Base-by-base conservation (phyloP, 1,140 invertebrate genomes). In the Heliothis virescens region DNA sequence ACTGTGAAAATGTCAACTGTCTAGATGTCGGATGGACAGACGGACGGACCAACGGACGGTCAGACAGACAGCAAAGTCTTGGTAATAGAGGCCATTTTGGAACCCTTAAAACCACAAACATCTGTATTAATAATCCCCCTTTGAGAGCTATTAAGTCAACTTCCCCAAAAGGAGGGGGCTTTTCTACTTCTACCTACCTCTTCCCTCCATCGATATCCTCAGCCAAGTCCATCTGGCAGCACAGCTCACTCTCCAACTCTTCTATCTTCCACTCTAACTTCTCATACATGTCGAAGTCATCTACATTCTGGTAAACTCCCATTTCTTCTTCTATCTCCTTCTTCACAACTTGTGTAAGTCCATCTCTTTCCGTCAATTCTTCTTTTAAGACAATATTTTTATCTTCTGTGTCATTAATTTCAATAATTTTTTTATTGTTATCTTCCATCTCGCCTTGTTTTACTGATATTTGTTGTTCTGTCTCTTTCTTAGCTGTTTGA, bases 181-280 rank as follows among this genome's bases (percentile, higher is more conserved):
- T n/a, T n/a, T n/a, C n/a, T n/a, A n/a, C n/a, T n/a, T n/a, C n/a
- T n/a, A n/a, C 83, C 74, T 34, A 93, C 92, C 92, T 88, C 67
- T 94, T 94, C 16, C 91, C 91, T 7, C 87, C 88, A 83, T 94
- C 93, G 57, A 94, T 93, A 79, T 94, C 93, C 69, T 94, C 93
- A 34, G 93, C 93, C 21, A 94, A 77, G 81, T 94, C 93, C 90
- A 92, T 92, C 67, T 91, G 80, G 26, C 92, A 92, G 67, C 90
- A 91, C 79, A 94, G 79, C n/a, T 88, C 88, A 16, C 82, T 78
- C 73, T 94, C 93, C 82, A 94, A 81, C 65, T 91, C 84, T 9
- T 89, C 90, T 53, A 94, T 92, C 34, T 91, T 94, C 91, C 91
- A 94, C 50, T 93, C 91, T 15, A 94, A 72, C 57, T 92, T 92